Evolutionary conservation across 2,888 invertebrate species (phyloP), one percentile per base, ranked within the genome.

Genomic region (Meiosimyza platycephala): DNA sequence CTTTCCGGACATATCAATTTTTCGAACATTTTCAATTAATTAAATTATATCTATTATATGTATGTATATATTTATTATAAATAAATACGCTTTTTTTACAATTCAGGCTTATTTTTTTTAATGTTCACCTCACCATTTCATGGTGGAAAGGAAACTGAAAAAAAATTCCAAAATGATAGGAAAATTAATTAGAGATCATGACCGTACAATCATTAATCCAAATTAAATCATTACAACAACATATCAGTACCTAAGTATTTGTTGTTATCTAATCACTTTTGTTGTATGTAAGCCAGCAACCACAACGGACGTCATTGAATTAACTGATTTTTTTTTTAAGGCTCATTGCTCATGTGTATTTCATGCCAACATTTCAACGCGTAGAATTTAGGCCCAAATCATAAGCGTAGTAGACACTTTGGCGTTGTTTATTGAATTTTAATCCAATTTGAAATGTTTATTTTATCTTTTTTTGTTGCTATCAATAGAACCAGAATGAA

Each of bases 171-270:
- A 57, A 57, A 57, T 57, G 22, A 57, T 22, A 55, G 16, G 55
- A 40, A 67, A 67, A 18, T 67, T 47, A 67, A 67, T 67, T 67
- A 67, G 55, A 40, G 67, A 67, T 67, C 67, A 57, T 67, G 67
- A 67, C 67, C 67, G 48, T 16, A 55, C 55, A 57, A 47, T 55
- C 54, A 55, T 67, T 67, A 55, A 67, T 67, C 67, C 55, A 57
- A 55, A 67, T 66, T 67, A 67, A 28, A 51, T 65, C 18, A 50
- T 48, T 9, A 65, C 22, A 52, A 51, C 28, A 50, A 65, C 16
- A 63, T 6, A 28, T 28, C 12, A 57, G 55, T 57, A 11, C 11
- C 16, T 9, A 28, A 28, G 22, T 28, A 28, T 57, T 22, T 57
- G 12, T 57, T 57, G 22, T 57, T 57, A 57, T 57, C 57, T 57